phyloP scores from a whole-genome alignment of 2,888 invertebrate genomes.

The Macrosiphum euphorbiae region DNA sequence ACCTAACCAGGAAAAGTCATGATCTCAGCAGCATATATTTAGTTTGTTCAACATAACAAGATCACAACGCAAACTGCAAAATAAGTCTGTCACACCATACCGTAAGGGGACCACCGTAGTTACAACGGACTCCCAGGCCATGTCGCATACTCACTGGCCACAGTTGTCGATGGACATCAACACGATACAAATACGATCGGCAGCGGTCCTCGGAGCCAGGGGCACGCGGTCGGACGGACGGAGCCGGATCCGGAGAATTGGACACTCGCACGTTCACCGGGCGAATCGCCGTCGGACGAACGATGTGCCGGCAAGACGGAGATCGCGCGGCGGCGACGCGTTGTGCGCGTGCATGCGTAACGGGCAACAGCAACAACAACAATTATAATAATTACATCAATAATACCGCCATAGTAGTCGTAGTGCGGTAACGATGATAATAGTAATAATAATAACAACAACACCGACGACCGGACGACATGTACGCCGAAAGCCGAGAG shows the following conservation, averaged over 20 bases:
- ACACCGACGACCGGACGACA: background rate
- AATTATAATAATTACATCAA: background rate
- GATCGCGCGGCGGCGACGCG: background rate
- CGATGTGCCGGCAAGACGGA: background rate
- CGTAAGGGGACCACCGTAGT: background rate
- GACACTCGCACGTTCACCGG: background rate
- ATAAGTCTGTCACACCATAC: background rate
- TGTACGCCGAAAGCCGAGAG: background rate
- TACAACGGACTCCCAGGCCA: background rate
- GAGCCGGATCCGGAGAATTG: background rate
- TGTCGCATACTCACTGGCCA: background rate
- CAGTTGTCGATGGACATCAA: background rate
- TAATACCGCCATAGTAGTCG: background rate
- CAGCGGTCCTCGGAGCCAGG: background rate
- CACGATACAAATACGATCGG: background rate
- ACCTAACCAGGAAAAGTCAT: background rate
- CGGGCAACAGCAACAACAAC: background rate
- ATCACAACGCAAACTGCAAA: background rate
- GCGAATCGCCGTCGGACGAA: constrained; percentile 1
- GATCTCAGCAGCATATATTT: background rate
- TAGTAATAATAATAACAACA: constrained; percentile 17
- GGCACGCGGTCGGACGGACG: background rate
- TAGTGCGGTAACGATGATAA: background rate
- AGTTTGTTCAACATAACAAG: background rate
- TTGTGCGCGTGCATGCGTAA: background rate